Percentiles rank a stretch among this genome's conserved stretches.
Evolutionary conservation across 2,888 invertebrate genomes (phyloP).

Genomic region (Tetragonisca angustula): DNA sequence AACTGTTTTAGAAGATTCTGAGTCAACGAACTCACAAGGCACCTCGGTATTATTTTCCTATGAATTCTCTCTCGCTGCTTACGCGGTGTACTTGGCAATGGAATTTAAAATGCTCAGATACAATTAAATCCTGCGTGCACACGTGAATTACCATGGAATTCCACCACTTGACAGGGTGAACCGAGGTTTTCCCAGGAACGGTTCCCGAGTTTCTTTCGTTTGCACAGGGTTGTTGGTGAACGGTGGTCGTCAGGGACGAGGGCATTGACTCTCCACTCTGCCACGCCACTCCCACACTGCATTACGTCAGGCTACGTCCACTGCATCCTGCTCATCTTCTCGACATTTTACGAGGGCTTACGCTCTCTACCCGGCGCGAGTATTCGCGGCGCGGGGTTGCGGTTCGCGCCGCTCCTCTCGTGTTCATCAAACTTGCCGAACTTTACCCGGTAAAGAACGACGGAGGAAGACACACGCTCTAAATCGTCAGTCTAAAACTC

Average conservation of each 20-base stretch:
- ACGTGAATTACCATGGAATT: not conserved
- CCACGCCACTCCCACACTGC: constrained; percentile 76
- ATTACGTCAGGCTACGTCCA: constrained; percentile 75
- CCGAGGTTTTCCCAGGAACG: constrained; percentile 35
- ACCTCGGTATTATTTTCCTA: not conserved
- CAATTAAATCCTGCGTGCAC: not conserved
- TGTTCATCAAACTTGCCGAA: constrained; percentile 26
- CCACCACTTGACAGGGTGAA: not conserved
- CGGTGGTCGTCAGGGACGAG: constrained; percentile 73
- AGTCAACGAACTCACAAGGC: not conserved
- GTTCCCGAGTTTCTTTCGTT: constrained; percentile 31
- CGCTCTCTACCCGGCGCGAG: constrained; percentile 30
- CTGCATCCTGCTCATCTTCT: constrained; percentile 60
- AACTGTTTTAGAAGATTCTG: not conserved
- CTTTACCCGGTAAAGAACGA: not conserved
- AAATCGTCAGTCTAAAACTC: not conserved
- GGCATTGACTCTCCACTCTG: constrained; percentile 72
- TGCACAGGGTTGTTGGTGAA: constrained; percentile 74
- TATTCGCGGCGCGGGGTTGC: constrained; percentile 56
- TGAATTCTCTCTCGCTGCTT: not conserved
- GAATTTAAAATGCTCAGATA: not conserved
- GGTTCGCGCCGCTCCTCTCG: constrained; percentile 28
- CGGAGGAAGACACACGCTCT: too few relatives aligned
- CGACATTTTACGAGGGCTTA: constrained; percentile 54
- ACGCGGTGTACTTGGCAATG: not conserved